These are phyloP conservation scores for Ceriagrion tenellum DNA, from an alignment of 2,888 invertebrate genomes.

Conservation along the genomic window DNA sequence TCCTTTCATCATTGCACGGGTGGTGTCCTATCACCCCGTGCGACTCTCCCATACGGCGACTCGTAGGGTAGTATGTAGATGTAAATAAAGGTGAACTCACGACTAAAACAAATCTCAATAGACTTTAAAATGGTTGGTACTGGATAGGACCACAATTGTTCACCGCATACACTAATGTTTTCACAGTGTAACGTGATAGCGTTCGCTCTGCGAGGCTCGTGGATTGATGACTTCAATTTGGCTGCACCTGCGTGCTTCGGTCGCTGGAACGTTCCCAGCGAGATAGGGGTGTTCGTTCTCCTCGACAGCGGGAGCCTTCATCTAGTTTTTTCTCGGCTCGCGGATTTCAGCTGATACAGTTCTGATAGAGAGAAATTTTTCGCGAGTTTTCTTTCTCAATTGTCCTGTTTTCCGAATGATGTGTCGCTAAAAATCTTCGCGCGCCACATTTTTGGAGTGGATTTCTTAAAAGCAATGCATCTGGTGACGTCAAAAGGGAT, in stretches of 20 bases:
- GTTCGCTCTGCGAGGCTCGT: not conserved
- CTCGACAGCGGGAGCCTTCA: not conserved
- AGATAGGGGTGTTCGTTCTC: not conserved
- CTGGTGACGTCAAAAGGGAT: too few species aligned
- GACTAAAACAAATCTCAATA: not conserved
- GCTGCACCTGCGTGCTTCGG: not conserved
- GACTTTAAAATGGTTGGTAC: too few species aligned
- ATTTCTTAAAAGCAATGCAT: too few species aligned
- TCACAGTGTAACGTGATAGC: not conserved
- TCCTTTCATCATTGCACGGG: too few species aligned
- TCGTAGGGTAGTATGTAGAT: too few species aligned
- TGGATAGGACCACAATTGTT: not conserved
- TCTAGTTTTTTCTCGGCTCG: not conserved
- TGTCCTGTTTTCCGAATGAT: not conserved
- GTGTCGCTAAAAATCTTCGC: not conserved
- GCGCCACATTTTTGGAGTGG: not conserved
- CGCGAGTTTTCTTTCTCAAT: not conserved
- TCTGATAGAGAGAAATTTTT: not conserved
- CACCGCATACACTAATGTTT: not conserved
- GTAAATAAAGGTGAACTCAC: too few species aligned
- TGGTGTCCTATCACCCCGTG: too few species aligned
- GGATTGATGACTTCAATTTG: not conserved
- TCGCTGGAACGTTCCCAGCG: not conserved
- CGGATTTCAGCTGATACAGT: not conserved
- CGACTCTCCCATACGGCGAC: too few species aligned